Evolutionary conservation across 2,113 vertebrate genomes (phyloP).

Genomic region (Tiliqua scincoides): DNA sequence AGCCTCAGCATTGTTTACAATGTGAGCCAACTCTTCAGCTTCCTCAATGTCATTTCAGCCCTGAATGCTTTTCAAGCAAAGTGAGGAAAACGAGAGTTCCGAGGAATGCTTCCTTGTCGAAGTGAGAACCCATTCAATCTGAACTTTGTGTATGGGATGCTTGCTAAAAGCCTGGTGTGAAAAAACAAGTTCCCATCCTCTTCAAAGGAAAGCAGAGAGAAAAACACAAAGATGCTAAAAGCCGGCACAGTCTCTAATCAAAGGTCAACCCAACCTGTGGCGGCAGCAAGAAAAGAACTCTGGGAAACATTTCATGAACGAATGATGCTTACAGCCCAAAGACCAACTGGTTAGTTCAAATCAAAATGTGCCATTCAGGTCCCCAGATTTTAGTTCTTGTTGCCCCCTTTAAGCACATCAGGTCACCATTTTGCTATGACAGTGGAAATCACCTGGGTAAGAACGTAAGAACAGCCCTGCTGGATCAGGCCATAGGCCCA

Average conservation of each 20-base stretch:
- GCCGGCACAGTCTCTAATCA: constrained; percentile 63
- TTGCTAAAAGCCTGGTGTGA: constrained; percentile 52
- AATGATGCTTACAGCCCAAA: background rate
- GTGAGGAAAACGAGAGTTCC: constrained; percentile 19
- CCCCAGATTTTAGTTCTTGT: background rate
- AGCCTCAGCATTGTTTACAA: background rate
- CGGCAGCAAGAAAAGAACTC: constrained; percentile 83
- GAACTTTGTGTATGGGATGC: constrained; percentile 67
- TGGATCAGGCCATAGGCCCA: no score
- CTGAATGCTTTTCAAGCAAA: constrained; percentile 7
- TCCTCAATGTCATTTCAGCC: background rate
- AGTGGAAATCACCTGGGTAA: no score
- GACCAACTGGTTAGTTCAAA: background rate
- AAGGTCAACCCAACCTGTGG: constrained; percentile 81
- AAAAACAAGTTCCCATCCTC: constrained; percentile 41
- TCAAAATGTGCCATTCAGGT: background rate
- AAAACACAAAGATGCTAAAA: constrained; percentile 62
- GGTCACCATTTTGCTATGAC: no score
- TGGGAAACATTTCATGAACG: constrained; percentile 24
- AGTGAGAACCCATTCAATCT: constrained; percentile 73
- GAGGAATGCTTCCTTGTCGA: constrained; percentile 28
- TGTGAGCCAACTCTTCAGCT: background rate
- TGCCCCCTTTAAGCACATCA: no score
- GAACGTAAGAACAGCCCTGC: no score
- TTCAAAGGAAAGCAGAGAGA: constrained; percentile 64